Conservation (phyloP, 2,797 vertebrate genomes). For the Sylvia borin region DNA sequence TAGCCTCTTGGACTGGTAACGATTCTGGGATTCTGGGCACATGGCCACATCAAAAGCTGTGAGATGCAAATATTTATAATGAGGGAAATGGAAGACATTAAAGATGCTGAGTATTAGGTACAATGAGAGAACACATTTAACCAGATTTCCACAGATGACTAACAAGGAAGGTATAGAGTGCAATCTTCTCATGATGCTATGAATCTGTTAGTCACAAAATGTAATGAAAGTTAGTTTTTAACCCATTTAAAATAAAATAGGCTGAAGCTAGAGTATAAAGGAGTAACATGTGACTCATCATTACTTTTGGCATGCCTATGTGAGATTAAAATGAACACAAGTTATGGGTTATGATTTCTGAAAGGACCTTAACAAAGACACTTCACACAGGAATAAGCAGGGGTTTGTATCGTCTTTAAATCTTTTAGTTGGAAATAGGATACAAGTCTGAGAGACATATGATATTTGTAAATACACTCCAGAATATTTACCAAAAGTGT, state of each 20-base stretch:
- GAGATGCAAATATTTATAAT: background rate
- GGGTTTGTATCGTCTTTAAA: background rate
- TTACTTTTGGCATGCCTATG: background rate
- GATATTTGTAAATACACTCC: background rate
- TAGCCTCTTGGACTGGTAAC: background rate
- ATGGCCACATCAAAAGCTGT: background rate
- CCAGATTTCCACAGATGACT: background rate
- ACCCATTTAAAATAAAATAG: background rate
- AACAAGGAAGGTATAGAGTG: background rate
- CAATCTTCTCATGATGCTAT: background rate
- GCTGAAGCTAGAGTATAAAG: background rate
- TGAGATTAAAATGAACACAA: background rate
- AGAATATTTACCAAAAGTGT: background rate
- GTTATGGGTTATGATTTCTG: background rate
- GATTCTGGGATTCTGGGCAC: accelerated
- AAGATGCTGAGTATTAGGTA: background rate
- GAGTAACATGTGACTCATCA: background rate
- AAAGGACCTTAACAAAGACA: background rate
- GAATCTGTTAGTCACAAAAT: background rate
- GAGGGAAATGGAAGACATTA: background rate
- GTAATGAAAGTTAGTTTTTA: background rate
- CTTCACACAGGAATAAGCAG: background rate
- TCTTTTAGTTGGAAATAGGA: background rate
- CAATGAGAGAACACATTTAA: background rate
- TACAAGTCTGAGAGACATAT: background rate